These are phyloP conservation scores for Alloscopus bannaensis DNA, from an alignment of 2,888 invertebrate species.

Conservation along the genomic window DNA sequence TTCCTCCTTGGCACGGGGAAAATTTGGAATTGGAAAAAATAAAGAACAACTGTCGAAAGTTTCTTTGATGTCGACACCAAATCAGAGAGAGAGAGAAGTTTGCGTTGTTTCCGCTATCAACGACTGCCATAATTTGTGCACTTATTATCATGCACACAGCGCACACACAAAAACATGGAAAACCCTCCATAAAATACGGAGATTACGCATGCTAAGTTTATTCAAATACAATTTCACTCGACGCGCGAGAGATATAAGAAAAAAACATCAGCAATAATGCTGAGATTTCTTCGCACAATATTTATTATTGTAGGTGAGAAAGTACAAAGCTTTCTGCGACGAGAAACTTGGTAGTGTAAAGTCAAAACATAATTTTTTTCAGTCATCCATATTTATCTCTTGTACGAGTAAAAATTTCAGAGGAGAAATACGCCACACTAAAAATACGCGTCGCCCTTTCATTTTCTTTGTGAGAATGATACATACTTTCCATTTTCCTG, in stretches of 20 bases:
- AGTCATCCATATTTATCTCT: constrained; percentile 46
- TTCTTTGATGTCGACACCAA: too few relatives aligned
- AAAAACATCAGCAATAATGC: constrained; percentile 36
- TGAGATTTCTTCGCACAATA: constrained; percentile 19
- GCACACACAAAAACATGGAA: too few relatives aligned
- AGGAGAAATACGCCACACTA: neutral
- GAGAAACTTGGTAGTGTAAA: constrained; percentile 1
- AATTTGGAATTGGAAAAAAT: too few relatives aligned
- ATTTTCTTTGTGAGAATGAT: constrained; percentile 19
- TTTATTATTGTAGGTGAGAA: constrained; percentile 33
- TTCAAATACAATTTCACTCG: constrained; percentile 28
- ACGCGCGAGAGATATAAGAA: too few relatives aligned
- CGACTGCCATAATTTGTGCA: too few relatives aligned
- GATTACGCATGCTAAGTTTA: constrained; percentile 18
- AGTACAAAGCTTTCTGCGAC: too few relatives aligned
- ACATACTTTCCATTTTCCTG: constrained; percentile 38
- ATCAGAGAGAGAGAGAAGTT: too few relatives aligned
- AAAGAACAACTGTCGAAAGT: too few relatives aligned
- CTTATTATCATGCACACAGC: too few relatives aligned
- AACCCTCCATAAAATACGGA: too few relatives aligned
- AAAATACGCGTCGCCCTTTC: neutral
- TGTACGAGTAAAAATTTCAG: constrained; percentile 10
- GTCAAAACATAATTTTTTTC: constrained; percentile 34
- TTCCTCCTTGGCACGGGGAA: too few relatives aligned
- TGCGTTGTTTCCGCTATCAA: too few relatives aligned